These are phyloP conservation scores for Halcyon smyrnensis DNA, from an alignment of 2,797 vertebrate genomes.

Conservation along the genomic window DNA sequence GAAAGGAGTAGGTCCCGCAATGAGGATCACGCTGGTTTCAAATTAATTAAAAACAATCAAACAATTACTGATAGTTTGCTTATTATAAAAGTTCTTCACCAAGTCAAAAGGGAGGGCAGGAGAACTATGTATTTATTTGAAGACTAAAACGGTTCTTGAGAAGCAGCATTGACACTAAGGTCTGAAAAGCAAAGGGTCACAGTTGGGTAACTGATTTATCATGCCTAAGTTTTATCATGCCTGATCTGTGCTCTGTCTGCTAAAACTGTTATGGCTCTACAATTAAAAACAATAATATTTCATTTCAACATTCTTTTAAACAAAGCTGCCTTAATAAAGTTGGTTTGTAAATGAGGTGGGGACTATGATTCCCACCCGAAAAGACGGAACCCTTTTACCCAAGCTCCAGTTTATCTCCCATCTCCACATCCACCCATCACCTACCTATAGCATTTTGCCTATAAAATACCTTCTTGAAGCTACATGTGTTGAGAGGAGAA, in stretches of 20 bases:
- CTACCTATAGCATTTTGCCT: background rate
- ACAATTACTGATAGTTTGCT: background rate
- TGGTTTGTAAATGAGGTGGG: background rate
- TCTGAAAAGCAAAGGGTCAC: background rate
- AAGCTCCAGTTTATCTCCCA: background rate
- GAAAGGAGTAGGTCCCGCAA: background rate
- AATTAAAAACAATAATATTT: background rate
- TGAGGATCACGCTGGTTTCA: background rate
- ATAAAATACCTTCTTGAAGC: background rate
- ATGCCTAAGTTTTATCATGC: background rate
- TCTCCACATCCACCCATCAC: background rate
- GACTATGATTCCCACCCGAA: background rate
- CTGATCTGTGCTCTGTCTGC: background rate
- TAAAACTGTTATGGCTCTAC: background rate
- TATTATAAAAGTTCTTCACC: background rate
- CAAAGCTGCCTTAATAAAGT: constrained; percentile 24
- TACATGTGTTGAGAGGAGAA: background rate
- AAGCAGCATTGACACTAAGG: background rate
- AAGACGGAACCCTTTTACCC: constrained; percentile 28
- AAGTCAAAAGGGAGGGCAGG: background rate
- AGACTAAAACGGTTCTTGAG: background rate
- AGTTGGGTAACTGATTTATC: background rate
- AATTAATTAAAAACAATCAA: background rate
- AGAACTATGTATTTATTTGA: background rate
- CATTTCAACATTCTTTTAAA: constrained; percentile 31